Evolutionary conservation across 2,113 vertebrate genomes (phyloP).

Genomic region (Halichoeres trimaculatus): DNA sequence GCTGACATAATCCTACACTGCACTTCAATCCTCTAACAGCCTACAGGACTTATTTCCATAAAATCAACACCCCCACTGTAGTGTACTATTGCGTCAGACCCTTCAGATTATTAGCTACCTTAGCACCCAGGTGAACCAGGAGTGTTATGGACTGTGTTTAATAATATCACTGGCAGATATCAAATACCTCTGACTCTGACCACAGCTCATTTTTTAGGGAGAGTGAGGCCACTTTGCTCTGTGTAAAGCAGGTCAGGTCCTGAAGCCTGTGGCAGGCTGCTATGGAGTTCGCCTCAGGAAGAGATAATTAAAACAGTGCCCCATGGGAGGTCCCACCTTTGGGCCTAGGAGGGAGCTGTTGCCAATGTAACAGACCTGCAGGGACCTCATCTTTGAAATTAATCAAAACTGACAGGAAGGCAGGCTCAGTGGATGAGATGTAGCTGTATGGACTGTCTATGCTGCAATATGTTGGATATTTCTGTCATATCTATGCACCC

Average conservation of each 20-base stretch:
- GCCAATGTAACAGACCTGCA: slow-evolving; percentile 62
- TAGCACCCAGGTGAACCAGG: slow-evolving; percentile 36
- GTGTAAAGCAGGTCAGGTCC: slow-evolving; percentile 27
- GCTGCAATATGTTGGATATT: slow-evolving; percentile 14
- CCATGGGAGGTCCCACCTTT: slow-evolving; percentile 69
- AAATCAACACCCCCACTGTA: slow-evolving; percentile 69
- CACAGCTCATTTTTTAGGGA: not conserved
- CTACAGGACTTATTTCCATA: slow-evolving; percentile 69
- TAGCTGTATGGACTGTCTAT: not conserved
- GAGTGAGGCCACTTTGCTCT: not conserved
- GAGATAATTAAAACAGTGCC: slow-evolving; percentile 83
- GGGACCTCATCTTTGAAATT: slow-evolving; percentile 70
- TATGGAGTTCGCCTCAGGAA: slow-evolving; percentile 70
- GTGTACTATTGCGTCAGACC: slow-evolving; percentile 53
- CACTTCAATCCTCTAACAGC: slow-evolving; percentile 70
- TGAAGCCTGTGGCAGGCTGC: slow-evolving; percentile 45
- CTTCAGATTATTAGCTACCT: slow-evolving; percentile 53
- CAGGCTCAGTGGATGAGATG: slow-evolving; percentile 23
- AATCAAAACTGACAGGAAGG: slow-evolving; percentile 68
- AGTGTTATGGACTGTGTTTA: not conserved
- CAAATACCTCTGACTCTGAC: not conserved
- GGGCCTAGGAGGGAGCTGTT: slow-evolving; percentile 56
- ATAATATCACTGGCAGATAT: not conserved
- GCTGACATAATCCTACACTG: slow-evolving; percentile 71
- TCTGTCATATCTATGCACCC: slow-evolving; percentile 15